Evolutionary conservation across 2,797 vertebrate genomes (phyloP).

Genomic region (Phoeniculus purpureus): DNA sequence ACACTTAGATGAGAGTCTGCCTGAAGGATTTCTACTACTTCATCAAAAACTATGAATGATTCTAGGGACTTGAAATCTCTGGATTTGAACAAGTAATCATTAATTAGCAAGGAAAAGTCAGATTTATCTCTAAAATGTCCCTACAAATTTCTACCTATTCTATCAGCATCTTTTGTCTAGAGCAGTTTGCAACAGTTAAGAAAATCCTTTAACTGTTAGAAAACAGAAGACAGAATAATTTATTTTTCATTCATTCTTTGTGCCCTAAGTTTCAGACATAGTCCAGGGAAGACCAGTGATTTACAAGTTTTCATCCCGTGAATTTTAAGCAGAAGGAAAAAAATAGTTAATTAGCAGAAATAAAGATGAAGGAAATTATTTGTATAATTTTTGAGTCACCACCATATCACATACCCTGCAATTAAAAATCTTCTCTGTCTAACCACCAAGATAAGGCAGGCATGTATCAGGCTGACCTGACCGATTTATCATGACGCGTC

Average conservation of each 20-base stretch:
- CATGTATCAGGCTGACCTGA: constrained; percentile 61
- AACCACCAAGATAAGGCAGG: constrained; percentile 61
- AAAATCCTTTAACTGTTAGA: constrained; percentile 30
- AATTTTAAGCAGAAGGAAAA: constrained; percentile 54
- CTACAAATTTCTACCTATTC: constrained; percentile 24
- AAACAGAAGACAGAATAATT: constrained; percentile 36
- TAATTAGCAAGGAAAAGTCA: constrained; percentile 45
- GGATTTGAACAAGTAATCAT: constrained; percentile 48
- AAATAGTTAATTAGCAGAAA: constrained; percentile 65
- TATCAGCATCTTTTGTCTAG: constrained; percentile 25
- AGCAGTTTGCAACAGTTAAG: constrained; percentile 29
- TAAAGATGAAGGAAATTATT: constrained; percentile 64
- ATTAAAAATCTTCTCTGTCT: constrained; percentile 61
- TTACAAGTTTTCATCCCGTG: neutral
- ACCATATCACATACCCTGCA: constrained; percentile 17
- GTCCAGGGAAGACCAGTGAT: constrained; percentile 3
- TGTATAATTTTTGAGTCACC: constrained; percentile 41
- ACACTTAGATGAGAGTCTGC: constrained; percentile 17
- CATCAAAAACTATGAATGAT: constrained; percentile 62
- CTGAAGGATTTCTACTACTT: constrained; percentile 49
- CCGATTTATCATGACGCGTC: constrained; percentile 70
- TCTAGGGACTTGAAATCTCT: constrained; percentile 53
- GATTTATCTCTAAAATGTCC: constrained; percentile 44
- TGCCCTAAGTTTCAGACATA: constrained; percentile 42
- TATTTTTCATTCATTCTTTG: constrained; percentile 47